Base-by-base conservation (phyloP, 1,140 invertebrate genomes). In the Anthonomus grandis region DNA sequence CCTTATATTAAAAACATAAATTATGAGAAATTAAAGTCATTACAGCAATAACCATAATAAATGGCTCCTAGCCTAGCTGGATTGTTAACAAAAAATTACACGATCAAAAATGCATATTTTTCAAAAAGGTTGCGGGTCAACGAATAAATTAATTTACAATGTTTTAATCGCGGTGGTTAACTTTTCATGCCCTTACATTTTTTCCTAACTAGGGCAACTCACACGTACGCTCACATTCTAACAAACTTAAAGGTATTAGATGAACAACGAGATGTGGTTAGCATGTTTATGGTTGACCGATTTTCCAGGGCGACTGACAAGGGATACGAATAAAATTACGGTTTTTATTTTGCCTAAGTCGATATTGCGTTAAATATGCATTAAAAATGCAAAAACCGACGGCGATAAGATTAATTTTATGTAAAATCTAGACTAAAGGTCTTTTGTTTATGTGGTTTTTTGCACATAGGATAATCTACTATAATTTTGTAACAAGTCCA, bases 321-420 rank as follows among this genome's bases (percentile, higher is more conserved):
- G 22, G 13, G 18, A 41, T 38, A 25, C 36, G 36, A 38, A 52
- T 52, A 52, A 52, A 25, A 52, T 52, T 52, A 41, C 21, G 38
- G 49, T 24, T 52, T 41, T 52, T 52, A 52, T 38, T 52, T 41
- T 25, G 23, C 37, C 6, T 15, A 17, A 48, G 27, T 50, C 48
- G 48, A 52, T 52, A 52, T 22, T 25, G n/a, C 6, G 6, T 52
- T 52, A 52, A 52, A 52, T 52, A 52, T 52, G 49, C 38, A 52
- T 52, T 52, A 52, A 52, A 52, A 52, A 52, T 52, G 49, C 37
- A 52, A 52, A 52, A 52, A 52, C n/a, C 19, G 9, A 6, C 5
- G 31, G 22, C 24, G 34, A 34, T 34, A 52, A 21, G n/a, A 22
- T 12, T 52, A 52, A 52, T 39, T 6, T 10, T 52, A 52, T 52